phyloP scores from a whole-genome alignment of 2,113 vertebrate genomes.

The Ahaetulla prasina region DNA sequence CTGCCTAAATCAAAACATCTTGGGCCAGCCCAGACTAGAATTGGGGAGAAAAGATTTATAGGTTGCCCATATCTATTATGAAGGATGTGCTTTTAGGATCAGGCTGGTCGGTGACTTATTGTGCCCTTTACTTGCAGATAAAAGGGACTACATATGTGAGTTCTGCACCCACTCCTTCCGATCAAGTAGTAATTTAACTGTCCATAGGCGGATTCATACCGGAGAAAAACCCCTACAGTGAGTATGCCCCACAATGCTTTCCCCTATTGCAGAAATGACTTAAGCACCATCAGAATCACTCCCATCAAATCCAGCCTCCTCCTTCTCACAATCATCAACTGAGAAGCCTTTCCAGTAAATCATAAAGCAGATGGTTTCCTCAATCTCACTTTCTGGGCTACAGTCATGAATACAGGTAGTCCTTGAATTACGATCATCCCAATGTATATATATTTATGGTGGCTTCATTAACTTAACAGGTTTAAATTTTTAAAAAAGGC shows the following conservation, averaged over 20 bases:
- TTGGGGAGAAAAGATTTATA: neutral
- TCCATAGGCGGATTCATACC: constrained; percentile 81
- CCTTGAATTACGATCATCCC: too few species aligned
- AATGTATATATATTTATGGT: neutral
- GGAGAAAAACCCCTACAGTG: constrained; percentile 83
- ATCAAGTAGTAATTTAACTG: constrained; percentile 80
- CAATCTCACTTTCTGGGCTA: neutral
- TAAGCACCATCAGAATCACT: neutral
- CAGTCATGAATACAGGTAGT: neutral
- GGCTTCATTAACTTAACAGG: neutral
- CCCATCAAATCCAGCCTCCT: neutral
- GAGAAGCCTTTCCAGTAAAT: neutral
- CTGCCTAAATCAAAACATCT: neutral
- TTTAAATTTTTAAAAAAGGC: neutral
- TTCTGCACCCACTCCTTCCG: constrained; percentile 81
- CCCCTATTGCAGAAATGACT: neutral
- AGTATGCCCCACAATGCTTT: constrained; percentile 37
- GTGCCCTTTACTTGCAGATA: constrained; percentile 58
- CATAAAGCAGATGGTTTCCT: neutral
- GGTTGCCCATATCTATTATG: fast-evolving
- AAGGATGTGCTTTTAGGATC: neutral
- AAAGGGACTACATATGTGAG: constrained; percentile 81
- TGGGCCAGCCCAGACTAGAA: neutral
- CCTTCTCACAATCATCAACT: too few species aligned
- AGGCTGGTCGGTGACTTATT: fast-evolving